These are phyloP conservation scores for Parthenolecanium corni DNA, from an alignment of 2,888 invertebrate genomes.

Conservation along the genomic window DNA sequence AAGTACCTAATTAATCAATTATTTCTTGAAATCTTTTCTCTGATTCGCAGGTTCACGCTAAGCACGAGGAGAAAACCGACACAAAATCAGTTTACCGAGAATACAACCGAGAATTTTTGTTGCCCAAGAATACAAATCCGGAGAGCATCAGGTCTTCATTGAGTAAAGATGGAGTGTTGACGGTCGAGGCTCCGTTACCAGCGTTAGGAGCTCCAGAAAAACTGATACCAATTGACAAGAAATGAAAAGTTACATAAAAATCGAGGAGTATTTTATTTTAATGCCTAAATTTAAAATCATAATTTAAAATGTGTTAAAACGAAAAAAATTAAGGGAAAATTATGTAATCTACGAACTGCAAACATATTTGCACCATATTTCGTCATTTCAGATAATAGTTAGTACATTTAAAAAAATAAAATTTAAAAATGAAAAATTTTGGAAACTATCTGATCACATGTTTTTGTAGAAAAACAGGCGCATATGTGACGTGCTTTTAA, in stretches of 20 bases:
- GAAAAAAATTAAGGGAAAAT: not conserved
- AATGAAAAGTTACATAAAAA: constrained; percentile 6
- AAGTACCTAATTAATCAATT: no score
- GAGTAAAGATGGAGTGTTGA: constrained; percentile 90
- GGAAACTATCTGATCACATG: no score
- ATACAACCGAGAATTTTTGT: constrained; percentile 92
- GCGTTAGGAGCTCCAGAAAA: constrained; percentile 68
- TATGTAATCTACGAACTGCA: not conserved
- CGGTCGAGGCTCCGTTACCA: constrained; percentile 92
- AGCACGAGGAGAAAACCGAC: constrained; percentile 95
- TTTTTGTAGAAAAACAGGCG: no score
- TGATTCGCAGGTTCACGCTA: constrained; percentile 81
- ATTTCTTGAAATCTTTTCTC: no score
- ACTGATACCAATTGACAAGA: constrained; percentile 57
- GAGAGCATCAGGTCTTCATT: constrained; percentile 90
- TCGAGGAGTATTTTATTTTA: not conserved
- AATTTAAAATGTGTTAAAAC: not conserved
- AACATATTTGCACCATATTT: not conserved
- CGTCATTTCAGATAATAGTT: not conserved
- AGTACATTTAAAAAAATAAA: not conserved
- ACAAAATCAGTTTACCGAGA: constrained; percentile 95
- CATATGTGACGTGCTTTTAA: no score
- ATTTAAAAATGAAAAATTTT: not conserved
- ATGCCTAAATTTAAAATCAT: not conserved
- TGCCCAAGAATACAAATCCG: constrained; percentile 93